These are phyloP conservation scores for Oreohelix idahoensis DNA, from an alignment of 1,140 invertebrate genomes.

Conservation along the genomic window DNA sequence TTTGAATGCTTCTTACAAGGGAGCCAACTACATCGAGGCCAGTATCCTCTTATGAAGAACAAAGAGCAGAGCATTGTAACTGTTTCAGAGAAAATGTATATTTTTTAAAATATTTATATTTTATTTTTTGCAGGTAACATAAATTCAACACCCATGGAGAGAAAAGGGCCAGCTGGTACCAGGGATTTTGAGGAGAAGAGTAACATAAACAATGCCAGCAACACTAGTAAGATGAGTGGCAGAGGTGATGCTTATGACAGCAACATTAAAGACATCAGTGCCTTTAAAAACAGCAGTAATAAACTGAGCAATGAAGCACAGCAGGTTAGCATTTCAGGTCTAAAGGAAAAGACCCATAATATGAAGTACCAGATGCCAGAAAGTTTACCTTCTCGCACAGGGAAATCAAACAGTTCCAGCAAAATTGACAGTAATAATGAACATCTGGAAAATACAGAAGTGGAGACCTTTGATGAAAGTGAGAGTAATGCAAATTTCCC, in stretches of 20 bases:
- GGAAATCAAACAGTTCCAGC: background rate
- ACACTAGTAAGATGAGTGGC: background rate
- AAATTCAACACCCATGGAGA: background rate
- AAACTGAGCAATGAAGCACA: background rate
- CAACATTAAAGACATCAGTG: too few species aligned
- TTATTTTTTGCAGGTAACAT: too few species aligned
- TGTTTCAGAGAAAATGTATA: too few species aligned
- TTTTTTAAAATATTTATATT: too few species aligned
- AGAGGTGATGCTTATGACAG: too few species aligned
- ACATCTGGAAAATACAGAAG: background rate
- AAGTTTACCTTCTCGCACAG: background rate
- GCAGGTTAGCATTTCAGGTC: background rate
- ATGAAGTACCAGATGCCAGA: background rate
- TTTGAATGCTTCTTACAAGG: too few species aligned
- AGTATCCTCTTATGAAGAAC: too few species aligned
- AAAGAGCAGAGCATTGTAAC: too few species aligned
- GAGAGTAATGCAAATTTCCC: background rate
- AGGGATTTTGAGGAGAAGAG: background rate
- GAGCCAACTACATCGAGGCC: too few species aligned
- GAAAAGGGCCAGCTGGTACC: background rate
- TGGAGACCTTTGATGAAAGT: background rate
- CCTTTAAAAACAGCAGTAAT: background rate
- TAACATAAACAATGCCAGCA: background rate
- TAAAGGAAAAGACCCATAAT: background rate
- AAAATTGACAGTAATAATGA: background rate